A percentile compares a stretch with the other conserved stretches of the same genome.
These are phyloP conservation scores for Desmodus rotundus DNA, from an alignment of 2,113 vertebrate genomes.

Conservation along the genomic window DNA sequence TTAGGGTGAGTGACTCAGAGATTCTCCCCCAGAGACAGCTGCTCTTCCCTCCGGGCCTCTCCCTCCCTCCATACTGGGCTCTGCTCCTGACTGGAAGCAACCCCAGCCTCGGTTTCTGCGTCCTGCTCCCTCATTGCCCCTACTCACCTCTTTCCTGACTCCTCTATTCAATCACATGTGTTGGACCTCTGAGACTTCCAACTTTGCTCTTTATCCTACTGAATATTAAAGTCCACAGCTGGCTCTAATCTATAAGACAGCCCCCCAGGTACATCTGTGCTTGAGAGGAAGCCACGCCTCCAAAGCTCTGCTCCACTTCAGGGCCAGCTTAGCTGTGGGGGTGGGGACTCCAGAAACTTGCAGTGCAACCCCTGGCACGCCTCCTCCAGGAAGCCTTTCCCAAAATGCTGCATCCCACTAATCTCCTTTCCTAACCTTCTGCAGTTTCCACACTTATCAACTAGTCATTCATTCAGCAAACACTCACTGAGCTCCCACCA, in stretches of 20 bases:
- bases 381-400: neutral
- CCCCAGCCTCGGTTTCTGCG: neutral
- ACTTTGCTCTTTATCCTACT: neutral
- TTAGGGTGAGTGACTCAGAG: neutral
- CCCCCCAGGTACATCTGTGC: neutral
- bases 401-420: neutral
- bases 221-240: neutral
- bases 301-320: neutral
- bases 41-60: neutral
- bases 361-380: rapidly evolving
- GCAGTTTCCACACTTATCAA: neutral
- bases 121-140: neutral
- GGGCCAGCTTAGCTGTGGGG: neutral
- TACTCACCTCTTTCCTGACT: neutral
- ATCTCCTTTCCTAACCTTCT: neutral
- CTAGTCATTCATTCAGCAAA: neutral
- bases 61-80: neutral
- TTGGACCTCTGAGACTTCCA: neutral
- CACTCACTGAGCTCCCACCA: neutral
- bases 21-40: neutral
- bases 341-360: neutral
- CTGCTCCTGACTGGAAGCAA: neutral
- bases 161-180: neutral
- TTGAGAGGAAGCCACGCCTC: neutral
- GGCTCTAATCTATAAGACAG: neutral